These are phyloP conservation scores for Myiothlypis coronata DNA, from an alignment of 2,797 vertebrate genomes.

Conservation along the genomic window DNA sequence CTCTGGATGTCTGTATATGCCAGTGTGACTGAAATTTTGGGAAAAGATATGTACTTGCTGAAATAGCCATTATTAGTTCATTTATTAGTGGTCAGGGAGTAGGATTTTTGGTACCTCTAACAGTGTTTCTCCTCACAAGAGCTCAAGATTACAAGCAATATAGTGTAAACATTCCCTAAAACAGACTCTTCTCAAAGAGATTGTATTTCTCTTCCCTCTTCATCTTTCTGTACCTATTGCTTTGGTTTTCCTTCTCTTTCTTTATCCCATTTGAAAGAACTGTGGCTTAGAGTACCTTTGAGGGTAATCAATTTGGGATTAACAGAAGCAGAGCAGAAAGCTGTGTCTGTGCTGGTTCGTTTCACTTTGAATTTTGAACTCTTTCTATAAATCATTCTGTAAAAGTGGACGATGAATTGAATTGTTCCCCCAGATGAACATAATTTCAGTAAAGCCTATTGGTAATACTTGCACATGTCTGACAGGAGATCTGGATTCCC, in stretches of 20 bases:
- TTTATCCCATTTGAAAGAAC: not conserved
- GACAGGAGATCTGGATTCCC: not conserved
- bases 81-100: not conserved
- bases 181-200: not conserved
- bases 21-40: constrained; percentile 17
- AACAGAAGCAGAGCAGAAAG: not conserved
- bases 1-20: not conserved
- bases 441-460: not conserved
- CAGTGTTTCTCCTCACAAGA: not conserved
- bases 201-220: not conserved
- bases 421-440: not conserved
- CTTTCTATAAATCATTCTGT: not conserved
- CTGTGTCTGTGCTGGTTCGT: not conserved
- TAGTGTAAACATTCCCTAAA: not conserved
- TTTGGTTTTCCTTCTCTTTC: not conserved
- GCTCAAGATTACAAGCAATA: not conserved
- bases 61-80: constrained; percentile 13
- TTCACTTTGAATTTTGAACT: constrained; percentile 2
- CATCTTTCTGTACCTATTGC: not conserved
- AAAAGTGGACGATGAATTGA: not conserved
- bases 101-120: not conserved
- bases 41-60: not conserved
- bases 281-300: not conserved
- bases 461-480: not conserved
- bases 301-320: not conserved